Evolutionary conservation across 1,140 invertebrate species (phyloP).

Genomic region (Parasteatoda tepidariorum): DNA sequence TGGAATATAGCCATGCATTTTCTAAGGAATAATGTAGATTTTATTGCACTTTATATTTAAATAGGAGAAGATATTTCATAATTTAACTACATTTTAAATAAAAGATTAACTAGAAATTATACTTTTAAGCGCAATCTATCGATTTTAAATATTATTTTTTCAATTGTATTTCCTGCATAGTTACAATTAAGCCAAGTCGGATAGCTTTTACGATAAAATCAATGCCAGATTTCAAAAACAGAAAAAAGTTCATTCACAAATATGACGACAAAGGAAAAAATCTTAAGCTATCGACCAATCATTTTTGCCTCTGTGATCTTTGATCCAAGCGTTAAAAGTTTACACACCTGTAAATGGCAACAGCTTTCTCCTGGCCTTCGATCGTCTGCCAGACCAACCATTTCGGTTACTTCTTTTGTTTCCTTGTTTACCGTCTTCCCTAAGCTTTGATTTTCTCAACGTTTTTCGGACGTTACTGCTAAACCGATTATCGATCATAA

Average conservation of each 20-base stretch:
- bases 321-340: slow-evolving; percentile 52
- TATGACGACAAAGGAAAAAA: not conserved
- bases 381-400: slow-evolving; percentile 11
- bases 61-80: no score
- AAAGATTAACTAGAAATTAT: no score
- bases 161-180: not conserved
- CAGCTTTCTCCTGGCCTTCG: slow-evolving; percentile 43
- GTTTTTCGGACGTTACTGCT: slow-evolving; percentile 12
- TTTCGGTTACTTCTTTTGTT: slow-evolving; percentile 13
- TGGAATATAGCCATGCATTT: no score
- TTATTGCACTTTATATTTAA: no score
- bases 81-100: no score
- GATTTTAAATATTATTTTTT: no score
- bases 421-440: slow-evolving; percentile 28
- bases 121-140: no score
- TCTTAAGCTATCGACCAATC: not conserved
- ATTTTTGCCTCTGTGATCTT: slow-evolving; percentile 15
- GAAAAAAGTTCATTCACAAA: not conserved
- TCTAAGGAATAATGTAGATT: no score
- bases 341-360: slow-evolving; percentile 54
- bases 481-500: slow-evolving; percentile 51
- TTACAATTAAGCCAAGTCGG: not conserved
- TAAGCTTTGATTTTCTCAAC: slow-evolving; percentile 34
- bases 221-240: not conserved
- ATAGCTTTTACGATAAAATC: not conserved